phyloP scores from a whole-genome alignment of 2,797 vertebrate genomes.

The Bufotes viridis region DNA sequence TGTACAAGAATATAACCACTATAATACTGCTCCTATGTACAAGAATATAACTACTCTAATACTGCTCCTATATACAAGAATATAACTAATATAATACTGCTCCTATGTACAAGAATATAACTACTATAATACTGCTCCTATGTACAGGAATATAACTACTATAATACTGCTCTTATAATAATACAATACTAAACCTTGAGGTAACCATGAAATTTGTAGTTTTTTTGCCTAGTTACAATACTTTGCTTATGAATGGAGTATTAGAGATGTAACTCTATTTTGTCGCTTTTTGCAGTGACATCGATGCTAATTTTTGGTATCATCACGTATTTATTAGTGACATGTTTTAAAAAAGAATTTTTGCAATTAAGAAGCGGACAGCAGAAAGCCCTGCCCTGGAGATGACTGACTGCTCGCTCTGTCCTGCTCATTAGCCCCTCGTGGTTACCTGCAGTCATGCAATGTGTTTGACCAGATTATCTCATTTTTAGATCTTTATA shows the following conservation, averaged over 20 bases:
- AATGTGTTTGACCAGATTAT: neutral
- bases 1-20: neutral
- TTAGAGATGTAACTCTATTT: too few relatives aligned
- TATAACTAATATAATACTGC: conserved; percentile 6
- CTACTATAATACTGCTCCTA: neutral
- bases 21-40: conserved; percentile 2
- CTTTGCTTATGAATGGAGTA: too few relatives aligned
- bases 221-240: too few relatives aligned
- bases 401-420: too few relatives aligned
- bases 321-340: too few relatives aligned
- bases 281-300: neutral
- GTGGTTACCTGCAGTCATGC: neutral
- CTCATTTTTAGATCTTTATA: neutral
- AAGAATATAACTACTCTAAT: conserved; percentile 10
- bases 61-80: neutral
- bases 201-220: too few relatives aligned
- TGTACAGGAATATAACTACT: too few relatives aligned
- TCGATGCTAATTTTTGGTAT: neutral
- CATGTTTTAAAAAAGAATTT: too few relatives aligned
- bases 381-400: neutral
- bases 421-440: neutral
- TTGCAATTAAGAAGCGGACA: neutral
- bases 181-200: too few relatives aligned
- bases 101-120: neutral
- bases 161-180: too few relatives aligned